A percentile compares a stretch with the other conserved stretches of the same genome.
phyloP scores from a whole-genome alignment of 1,140 invertebrate species.

The Tachypleus tridentatus region DNA sequence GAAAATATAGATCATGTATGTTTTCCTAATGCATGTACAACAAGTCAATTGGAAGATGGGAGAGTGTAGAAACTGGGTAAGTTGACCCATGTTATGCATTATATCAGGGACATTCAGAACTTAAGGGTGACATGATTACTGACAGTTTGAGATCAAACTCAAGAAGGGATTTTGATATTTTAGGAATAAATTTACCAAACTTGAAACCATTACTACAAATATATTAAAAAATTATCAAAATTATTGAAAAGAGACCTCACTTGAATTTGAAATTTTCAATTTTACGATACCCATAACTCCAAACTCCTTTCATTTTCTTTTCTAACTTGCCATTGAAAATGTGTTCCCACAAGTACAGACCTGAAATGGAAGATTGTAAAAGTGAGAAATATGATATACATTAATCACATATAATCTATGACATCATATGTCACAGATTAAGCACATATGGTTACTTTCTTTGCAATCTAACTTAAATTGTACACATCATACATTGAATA shows the following conservation, averaged over 20 bases:
- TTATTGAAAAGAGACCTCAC: slow-evolving; percentile 22
- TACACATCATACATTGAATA: background rate
- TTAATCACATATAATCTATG: background rate
- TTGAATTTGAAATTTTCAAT: slow-evolving; percentile 35
- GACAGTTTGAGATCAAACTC: no score
- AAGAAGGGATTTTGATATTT: no score
- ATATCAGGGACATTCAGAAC: no score
- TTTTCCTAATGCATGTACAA: no score
- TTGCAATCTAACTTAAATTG: background rate
- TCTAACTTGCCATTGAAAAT: slow-evolving; percentile 37
- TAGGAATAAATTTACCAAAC: no score
- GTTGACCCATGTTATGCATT: no score
- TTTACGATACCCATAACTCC: slow-evolving; percentile 35
- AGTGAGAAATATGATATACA: slow-evolving; percentile 8
- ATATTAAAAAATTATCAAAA: no score
- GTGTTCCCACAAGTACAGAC: slow-evolving; percentile 43
- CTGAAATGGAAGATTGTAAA: slow-evolving; percentile 25
- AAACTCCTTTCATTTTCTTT: slow-evolving; percentile 32
- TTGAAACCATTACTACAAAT: no score
- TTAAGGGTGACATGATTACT: no score
- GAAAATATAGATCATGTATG: no score
- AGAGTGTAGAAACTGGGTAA: no score
- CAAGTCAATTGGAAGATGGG: no score
- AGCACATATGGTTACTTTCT: background rate
- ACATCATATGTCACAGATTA: background rate